A percentile compares a stretch with the other conserved stretches of the same genome.
phyloP scores from a whole-genome alignment of 2,113 vertebrate genomes.

The Passer montanus region DNA sequence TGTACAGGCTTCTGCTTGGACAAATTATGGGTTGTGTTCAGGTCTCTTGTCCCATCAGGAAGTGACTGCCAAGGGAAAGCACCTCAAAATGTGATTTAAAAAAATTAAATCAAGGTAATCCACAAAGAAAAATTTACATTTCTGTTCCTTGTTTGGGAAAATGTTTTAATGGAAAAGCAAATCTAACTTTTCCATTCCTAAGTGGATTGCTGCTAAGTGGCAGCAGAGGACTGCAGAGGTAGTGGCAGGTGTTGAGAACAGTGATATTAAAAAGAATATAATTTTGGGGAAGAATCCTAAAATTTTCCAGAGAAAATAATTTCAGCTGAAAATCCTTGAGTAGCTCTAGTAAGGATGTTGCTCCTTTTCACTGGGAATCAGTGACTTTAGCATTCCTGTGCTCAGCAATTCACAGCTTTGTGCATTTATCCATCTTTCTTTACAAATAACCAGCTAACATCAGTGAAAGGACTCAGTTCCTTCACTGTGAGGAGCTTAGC shows the following conservation, averaged over 20 bases:
- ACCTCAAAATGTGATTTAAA: background rate
- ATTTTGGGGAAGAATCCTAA: background rate
- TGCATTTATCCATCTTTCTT: background rate
- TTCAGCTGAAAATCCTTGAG: background rate
- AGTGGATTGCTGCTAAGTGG: background rate
- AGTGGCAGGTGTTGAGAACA: background rate
- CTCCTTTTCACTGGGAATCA: background rate
- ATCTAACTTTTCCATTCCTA: background rate
- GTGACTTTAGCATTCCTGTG: background rate
- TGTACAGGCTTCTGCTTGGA: background rate
- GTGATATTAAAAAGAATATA: background rate
- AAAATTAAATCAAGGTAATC: background rate
- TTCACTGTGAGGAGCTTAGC: background rate
- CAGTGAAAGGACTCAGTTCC: background rate
- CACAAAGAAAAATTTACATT: background rate
- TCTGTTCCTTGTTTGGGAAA: background rate
- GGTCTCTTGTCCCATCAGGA: background rate
- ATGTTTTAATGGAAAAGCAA: background rate
- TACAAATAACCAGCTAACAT: background rate
- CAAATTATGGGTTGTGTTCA: background rate
- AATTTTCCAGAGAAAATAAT: background rate
- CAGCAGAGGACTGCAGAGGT: background rate
- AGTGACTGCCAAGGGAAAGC: background rate
- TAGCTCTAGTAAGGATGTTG: background rate
- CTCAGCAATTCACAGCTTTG: background rate